These are phyloP conservation scores for Actinia equina DNA, from an alignment of 64 coral and sea anemone species.

Conservation along the genomic window DNA sequence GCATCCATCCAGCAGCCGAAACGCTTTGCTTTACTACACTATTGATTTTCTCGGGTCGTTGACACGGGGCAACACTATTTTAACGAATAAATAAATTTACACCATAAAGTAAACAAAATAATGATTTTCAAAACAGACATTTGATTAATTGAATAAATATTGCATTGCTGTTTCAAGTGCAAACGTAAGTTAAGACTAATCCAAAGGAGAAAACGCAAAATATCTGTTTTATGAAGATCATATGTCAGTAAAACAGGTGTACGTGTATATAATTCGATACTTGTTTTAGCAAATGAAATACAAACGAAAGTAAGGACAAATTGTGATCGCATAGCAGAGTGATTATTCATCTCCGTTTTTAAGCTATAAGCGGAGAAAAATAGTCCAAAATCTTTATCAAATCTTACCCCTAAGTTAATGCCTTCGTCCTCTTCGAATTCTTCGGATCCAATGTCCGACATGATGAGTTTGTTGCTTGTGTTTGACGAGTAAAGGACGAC, in stretches of 20 bases:
- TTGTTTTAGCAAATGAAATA: neutral
- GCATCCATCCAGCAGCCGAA: too few relatives aligned
- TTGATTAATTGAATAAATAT: constrained; percentile 4
- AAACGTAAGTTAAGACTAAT: neutral
- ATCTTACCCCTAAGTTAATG: constrained; percentile 91
- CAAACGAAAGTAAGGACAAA: neutral
- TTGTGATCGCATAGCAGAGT: neutral
- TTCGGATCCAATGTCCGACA: constrained; percentile 97
- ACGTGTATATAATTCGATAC: neutral
- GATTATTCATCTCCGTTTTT: neutral
- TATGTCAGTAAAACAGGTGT: neutral
- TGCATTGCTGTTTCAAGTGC: neutral
- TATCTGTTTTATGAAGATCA: neutral
- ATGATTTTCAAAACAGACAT: neutral
- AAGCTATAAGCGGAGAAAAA: neutral
- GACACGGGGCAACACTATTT: neutral
- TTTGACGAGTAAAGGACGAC: neutral
- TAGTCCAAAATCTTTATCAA: neutral
- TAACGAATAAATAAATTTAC: neutral
- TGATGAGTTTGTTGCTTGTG: constrained; percentile 19
- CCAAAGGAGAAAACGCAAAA: neutral
- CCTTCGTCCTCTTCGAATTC: constrained; percentile 94
- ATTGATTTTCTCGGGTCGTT: neutral
- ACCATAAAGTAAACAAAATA: neutral
- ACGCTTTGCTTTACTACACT: too few relatives aligned